Percentiles rank a stretch among this genome's conserved stretches.
These are phyloP conservation scores for Epinephelus fuscoguttatus DNA, from an alignment of 2,113 vertebrate genomes.

Conservation along the genomic window DNA sequence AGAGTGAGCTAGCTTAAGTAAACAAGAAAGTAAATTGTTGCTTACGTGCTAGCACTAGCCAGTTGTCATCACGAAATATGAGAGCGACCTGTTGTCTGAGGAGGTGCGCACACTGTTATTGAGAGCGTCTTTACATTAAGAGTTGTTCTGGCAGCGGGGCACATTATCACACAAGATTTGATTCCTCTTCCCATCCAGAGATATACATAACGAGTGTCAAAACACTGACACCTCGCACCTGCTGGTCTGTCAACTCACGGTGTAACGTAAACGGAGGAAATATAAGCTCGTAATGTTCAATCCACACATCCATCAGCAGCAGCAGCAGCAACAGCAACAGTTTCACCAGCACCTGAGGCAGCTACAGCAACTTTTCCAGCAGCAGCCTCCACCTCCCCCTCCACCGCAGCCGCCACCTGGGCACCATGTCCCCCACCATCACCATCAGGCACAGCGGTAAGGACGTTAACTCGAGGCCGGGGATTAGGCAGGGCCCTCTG, in stretches of 20 bases:
- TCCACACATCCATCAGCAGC: conserved; percentile 88
- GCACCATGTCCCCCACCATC: conserved; percentile 83
- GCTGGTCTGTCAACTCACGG: conserved; percentile 30
- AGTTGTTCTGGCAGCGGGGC: not conserved
- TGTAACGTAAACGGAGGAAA: not conserved
- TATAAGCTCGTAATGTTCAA: conserved; percentile 88
- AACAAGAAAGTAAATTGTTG: conserved; percentile 24
- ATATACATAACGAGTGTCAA: not conserved
- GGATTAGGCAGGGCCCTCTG: conserved; percentile 76
- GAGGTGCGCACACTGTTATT: conserved; percentile 40
- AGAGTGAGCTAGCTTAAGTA: not conserved
- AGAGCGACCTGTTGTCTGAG: conserved; percentile 69
- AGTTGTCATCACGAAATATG: conserved; percentile 43
- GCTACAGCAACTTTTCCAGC: conserved; percentile 90
- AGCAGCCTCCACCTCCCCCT: conserved; percentile 79
- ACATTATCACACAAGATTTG: not conserved
- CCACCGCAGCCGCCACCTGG: conserved; percentile 81
- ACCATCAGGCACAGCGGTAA: conserved; percentile 88
- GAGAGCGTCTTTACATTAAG: not conserved
- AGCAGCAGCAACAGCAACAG: conserved; percentile 88
- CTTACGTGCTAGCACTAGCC: conserved; percentile 54
- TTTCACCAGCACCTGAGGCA: conserved; percentile 92
- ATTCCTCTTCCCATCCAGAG: not conserved
- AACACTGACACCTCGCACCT: conserved; percentile 5
- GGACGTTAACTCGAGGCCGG: conserved; percentile 78